Percentiles rank a stretch among this genome's conserved stretches.
Evolutionary conservation across 2,113 vertebrate genomes (phyloP).

Genomic region (Forbesichthys papilliferus): DNA sequence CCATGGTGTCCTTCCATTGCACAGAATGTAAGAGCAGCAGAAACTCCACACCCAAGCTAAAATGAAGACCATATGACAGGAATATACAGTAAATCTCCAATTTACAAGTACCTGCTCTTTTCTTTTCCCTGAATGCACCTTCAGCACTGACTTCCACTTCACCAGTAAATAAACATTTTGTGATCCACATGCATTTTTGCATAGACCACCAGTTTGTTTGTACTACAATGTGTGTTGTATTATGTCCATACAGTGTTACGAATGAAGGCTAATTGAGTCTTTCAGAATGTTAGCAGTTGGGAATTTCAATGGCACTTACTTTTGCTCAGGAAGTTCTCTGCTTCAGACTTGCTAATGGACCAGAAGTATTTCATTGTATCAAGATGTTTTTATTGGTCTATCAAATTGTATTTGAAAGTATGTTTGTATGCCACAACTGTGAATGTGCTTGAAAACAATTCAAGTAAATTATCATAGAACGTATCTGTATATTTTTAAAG

Average conservation of each 20-base stretch:
- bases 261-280: background rate
- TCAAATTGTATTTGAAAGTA: constrained; percentile 36
- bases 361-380: constrained; percentile 19
- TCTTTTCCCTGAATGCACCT: constrained; percentile 5
- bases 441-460: constrained; percentile 52
- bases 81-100: too few species aligned
- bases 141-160: constrained; percentile 26
- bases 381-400: constrained; percentile 8
- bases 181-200: constrained; percentile 32
- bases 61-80: background rate
- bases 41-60: constrained; percentile 49
- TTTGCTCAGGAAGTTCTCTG: constrained; percentile 23
- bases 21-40: constrained; percentile 55
- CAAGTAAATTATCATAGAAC: constrained; percentile 44
- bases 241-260: constrained; percentile 2
- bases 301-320: constrained; percentile 4
- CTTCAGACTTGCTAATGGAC: constrained; percentile 8
- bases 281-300: background rate
- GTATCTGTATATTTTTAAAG: constrained; percentile 71
- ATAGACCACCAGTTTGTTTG: constrained; percentile 2
- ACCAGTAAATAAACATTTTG: constrained; percentile 20
- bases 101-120: background rate
- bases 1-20: constrained; percentile 8
- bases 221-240: constrained; percentile 25
- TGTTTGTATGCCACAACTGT: constrained; percentile 57